These are phyloP conservation scores for Benthosema pterotum DNA, from an alignment of 2,797 vertebrate genomes.

Conservation along the genomic window DNA sequence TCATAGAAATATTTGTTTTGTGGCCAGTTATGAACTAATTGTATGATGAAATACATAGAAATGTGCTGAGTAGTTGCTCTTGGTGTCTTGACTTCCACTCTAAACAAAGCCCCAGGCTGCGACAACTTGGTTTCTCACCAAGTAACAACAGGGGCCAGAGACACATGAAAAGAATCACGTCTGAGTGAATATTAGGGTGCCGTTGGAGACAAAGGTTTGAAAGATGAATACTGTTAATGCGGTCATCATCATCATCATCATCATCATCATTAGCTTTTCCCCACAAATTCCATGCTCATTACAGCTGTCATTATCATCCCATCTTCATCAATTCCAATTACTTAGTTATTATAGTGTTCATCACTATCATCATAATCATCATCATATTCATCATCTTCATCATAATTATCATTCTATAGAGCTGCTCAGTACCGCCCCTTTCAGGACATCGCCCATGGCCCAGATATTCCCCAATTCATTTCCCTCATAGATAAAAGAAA, in stretches of 20 bases:
- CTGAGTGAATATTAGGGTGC: constrained; percentile 14
- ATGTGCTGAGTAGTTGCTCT: constrained; percentile 43
- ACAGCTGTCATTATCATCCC: background rate
- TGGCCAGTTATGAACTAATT: constrained; percentile 64
- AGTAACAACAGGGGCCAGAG: constrained; percentile 15
- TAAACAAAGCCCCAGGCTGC: constrained; percentile 33
- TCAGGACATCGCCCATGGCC: too few relatives aligned
- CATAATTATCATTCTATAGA: background rate
- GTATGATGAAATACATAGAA: constrained; percentile 60
- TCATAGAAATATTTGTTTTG: constrained; percentile 71
- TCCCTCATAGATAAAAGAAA: too few relatives aligned
- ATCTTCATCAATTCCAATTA: background rate
- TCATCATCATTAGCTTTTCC: background rate
- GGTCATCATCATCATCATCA: background rate
- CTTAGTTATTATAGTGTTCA: background rate
- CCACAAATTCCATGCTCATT: background rate
- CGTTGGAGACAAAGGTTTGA: background rate
- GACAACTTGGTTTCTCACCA: constrained; percentile 31
- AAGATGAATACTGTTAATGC: background rate
- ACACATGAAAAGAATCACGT: constrained; percentile 19
- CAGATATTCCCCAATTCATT: too few relatives aligned
- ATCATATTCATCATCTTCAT: background rate
- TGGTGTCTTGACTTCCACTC: constrained; percentile 39
- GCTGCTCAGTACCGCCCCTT: too few relatives aligned
- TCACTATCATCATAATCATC: background rate